Conservation (phyloP, 1,140 invertebrate genomes). For the Anadara kagoshimensis region DNA sequence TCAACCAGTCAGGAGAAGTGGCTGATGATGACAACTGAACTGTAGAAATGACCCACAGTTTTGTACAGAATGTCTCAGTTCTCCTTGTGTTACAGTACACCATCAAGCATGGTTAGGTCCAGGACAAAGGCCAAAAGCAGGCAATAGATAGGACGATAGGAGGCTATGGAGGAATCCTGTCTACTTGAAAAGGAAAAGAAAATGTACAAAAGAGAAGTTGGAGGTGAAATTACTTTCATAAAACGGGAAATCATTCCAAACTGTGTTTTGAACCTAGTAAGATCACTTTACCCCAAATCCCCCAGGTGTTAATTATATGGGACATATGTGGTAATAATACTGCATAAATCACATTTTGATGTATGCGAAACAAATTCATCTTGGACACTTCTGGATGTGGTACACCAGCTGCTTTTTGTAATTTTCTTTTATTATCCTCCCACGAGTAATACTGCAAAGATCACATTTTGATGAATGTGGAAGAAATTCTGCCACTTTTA, state of each 20-base stretch:
- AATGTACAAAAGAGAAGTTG: not conserved
- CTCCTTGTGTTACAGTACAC: not conserved
- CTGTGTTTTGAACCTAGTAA: not conserved
- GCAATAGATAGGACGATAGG: not conserved
- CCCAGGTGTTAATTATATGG: not conserved
- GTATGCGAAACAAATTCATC: too few species aligned
- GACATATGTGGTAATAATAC: not conserved
- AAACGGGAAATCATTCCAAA: not conserved
- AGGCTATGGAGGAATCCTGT: not conserved
- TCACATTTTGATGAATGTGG: too few species aligned
- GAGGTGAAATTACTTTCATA: not conserved
- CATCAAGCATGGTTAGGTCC: not conserved
- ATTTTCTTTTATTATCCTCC: too few species aligned
- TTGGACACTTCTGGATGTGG: too few species aligned
- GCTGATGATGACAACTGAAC: too few species aligned
- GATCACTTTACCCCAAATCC: not conserved
- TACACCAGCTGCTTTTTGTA: too few species aligned
- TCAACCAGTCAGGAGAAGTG: too few species aligned
- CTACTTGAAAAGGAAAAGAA: not conserved
- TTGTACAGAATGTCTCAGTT: not conserved
- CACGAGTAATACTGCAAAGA: too few species aligned
- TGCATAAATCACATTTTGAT: too few species aligned
- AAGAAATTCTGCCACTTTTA: too few species aligned
- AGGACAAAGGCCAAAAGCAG: not conserved
- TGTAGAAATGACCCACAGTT: too few species aligned